Conservation (phyloP, 2,888 invertebrate genomes). For the Nomada goodeniana region DNA sequence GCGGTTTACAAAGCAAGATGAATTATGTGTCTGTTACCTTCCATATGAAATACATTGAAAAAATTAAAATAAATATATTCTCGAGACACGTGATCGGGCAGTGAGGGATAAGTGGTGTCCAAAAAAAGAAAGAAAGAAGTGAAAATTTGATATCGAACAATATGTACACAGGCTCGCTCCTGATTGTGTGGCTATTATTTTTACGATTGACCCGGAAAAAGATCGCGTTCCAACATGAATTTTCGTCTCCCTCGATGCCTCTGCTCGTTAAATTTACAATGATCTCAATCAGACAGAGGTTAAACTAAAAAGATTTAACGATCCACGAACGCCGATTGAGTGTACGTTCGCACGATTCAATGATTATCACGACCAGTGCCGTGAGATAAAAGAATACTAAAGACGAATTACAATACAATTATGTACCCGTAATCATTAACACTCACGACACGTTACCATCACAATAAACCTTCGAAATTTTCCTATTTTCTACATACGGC, state of each 20-base stretch:
- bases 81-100: conserved; percentile 35
- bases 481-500: conserved; percentile 16
- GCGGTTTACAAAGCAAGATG: conserved; percentile 37
- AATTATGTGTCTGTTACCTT: conserved; percentile 26
- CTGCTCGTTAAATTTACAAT: conserved; percentile 25
- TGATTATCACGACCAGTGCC: conserved; percentile 12
- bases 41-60: conserved; percentile 26
- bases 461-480: conserved; percentile 20
- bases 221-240: conserved; percentile 43
- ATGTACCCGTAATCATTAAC: conserved; percentile 58
- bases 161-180: conserved; percentile 60
- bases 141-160: conserved; percentile 49
- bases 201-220: conserved; percentile 28
- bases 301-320: conserved; percentile 30
- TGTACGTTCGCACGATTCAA: conserved; percentile 13
- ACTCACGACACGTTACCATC: conserved; percentile 17
- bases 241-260: conserved; percentile 15
- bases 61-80: conserved; percentile 56
- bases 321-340: conserved; percentile 12
- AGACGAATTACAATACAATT: conserved; percentile 44
- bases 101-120: conserved; percentile 47
- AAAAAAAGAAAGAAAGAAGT: conserved; percentile 47
- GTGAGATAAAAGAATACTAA: conserved; percentile 36
- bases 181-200: neutral
- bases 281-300: conserved; percentile 22